These are phyloP conservation scores for Cephalopterus ornatus DNA, from an alignment of 2,113 vertebrate genomes.

Conservation along the genomic window DNA sequence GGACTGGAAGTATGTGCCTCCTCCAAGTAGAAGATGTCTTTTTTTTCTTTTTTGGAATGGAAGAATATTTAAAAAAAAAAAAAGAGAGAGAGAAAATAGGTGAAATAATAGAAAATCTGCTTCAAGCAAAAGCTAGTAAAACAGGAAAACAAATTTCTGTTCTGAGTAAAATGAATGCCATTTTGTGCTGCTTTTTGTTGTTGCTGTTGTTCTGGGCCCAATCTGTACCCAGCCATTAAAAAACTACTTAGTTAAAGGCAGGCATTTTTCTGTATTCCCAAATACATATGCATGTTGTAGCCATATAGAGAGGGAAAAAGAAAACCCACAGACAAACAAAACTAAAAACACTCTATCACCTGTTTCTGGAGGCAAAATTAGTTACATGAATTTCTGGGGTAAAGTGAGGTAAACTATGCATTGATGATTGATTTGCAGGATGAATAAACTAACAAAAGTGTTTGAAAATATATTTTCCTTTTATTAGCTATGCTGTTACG, in stretches of 20 bases:
- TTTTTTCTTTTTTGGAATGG: background rate
- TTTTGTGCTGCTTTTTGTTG: background rate
- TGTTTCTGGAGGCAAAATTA: background rate
- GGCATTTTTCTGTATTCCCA: background rate
- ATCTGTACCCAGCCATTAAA: background rate
- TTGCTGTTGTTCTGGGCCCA: background rate
- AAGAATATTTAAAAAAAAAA: background rate
- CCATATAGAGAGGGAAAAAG: background rate
- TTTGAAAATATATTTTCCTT: background rate
- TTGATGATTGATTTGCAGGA: background rate
- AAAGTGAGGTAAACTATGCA: background rate
- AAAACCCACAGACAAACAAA: background rate
- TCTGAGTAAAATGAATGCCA: background rate
- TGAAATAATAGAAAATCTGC: background rate
- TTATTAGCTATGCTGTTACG: background rate
- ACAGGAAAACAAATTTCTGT: background rate
- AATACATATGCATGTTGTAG: background rate
- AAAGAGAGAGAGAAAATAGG: background rate
- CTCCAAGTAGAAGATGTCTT: background rate
- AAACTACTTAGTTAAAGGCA: background rate
- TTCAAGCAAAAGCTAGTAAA: background rate
- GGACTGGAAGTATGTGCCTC: background rate
- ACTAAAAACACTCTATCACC: rapidly evolving
- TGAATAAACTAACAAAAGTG: background rate
- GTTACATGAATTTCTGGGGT: background rate